Percentiles rank a stretch among this genome's conserved stretches.
These are phyloP conservation scores for Caenorhabditis latens DNA, from an alignment of 1,140 invertebrate genomes.

Conservation along the genomic window DNA sequence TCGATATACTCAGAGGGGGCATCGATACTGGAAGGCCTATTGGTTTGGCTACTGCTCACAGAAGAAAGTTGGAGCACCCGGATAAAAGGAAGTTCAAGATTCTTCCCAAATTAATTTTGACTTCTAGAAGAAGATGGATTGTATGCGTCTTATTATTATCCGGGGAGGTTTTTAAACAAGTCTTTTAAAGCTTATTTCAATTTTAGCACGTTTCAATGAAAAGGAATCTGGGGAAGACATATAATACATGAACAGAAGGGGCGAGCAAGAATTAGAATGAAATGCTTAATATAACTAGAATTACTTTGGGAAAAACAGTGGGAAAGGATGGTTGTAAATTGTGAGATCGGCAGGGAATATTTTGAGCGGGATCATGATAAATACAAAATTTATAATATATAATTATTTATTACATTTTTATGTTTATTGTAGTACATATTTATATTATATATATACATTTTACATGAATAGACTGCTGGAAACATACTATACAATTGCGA, in stretches of 20 bases:
- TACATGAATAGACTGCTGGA: not conserved
- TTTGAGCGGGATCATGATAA: not conserved
- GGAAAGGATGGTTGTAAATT: not conserved
- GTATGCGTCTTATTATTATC: no score
- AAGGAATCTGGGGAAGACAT: not conserved
- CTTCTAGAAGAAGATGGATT: no score
- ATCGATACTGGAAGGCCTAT: no score
- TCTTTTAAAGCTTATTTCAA: no score
- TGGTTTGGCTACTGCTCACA: no score
- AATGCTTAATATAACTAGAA: slow-evolving; percentile 11
- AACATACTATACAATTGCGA: not conserved
- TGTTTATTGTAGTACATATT: no score
- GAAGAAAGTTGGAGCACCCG: no score
- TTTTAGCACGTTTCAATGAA: slow-evolving; percentile 12
- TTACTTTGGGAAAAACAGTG: not conserved
- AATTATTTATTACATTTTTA: no score
- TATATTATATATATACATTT: not conserved
- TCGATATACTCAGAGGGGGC: no score
- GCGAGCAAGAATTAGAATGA: slow-evolving; percentile 6
- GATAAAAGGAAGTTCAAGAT: no score
- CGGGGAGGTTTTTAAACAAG: no score
- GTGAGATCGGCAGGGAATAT: not conserved
- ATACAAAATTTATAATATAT: not conserved
- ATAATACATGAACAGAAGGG: slow-evolving; percentile 28
- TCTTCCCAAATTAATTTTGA: no score